Conservation (phyloP, 1,140 invertebrate species). For the Calliphora vicina region DNA sequence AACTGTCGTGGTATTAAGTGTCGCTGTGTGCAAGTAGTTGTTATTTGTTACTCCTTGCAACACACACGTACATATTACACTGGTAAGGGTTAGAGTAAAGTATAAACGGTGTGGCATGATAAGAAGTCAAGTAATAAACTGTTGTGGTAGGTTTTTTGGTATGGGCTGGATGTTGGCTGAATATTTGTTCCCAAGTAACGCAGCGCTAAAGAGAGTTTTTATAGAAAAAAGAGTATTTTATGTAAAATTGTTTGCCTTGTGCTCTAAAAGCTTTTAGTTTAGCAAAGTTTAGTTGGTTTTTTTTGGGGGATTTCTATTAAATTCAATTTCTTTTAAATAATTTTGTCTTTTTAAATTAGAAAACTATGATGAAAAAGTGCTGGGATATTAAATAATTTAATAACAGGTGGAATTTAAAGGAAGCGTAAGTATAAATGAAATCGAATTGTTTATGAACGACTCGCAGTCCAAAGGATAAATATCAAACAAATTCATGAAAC, state of each 20-base stretch:
- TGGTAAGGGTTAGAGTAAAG: neutral
- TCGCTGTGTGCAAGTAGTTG: conserved; percentile 16
- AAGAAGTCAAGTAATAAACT: conserved; percentile 26
- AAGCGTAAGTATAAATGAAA: too few relatives aligned
- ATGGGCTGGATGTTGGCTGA: neutral
- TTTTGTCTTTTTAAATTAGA: neutral
- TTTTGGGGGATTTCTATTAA: neutral
- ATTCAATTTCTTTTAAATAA: neutral
- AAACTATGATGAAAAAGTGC: neutral
- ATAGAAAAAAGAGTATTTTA: too few relatives aligned
- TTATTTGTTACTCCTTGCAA: neutral
- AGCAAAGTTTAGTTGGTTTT: neutral
- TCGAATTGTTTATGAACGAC: too few relatives aligned
- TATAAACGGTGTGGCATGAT: conserved; percentile 9
- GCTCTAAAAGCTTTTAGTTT: conserved; percentile 16
- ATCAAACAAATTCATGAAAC: too few relatives aligned
- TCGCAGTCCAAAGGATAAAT: too few relatives aligned
- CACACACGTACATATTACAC: neutral
- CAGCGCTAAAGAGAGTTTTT: neutral
- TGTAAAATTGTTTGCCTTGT: too few relatives aligned
- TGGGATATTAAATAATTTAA: neutral
- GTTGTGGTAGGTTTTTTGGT: conserved; percentile 24
- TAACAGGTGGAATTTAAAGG: neutral
- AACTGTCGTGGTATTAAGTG: conserved; percentile 29
- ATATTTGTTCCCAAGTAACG: neutral